A percentile compares a stretch with the other conserved stretches of the same genome.
Evolutionary conservation across 1,140 invertebrate species (phyloP).

Genomic region (Daktulosphaira vitifoliae): DNA sequence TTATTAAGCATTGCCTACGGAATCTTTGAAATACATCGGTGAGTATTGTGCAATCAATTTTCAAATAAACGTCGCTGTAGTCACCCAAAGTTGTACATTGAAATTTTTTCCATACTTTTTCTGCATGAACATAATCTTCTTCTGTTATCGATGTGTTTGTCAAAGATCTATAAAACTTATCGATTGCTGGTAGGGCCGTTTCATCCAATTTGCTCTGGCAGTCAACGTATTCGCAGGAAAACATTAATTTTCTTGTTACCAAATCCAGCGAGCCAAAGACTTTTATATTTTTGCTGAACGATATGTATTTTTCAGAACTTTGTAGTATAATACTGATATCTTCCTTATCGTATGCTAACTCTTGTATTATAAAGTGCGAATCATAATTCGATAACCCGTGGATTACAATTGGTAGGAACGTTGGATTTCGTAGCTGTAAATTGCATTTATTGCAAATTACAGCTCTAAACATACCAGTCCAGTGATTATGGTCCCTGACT

Average conservation of each 20-base stretch:
- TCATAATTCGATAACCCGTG: too few relatives aligned
- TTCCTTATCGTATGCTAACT: neutral
- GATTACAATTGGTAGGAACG: too few relatives aligned
- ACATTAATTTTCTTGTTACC: conserved; percentile 38
- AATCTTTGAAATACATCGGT: conserved; percentile 43
- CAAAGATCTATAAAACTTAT: neutral
- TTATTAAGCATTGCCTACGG: conserved; percentile 43
- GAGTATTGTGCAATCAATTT: conserved; percentile 26
- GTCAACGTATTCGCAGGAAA: conserved; percentile 40
- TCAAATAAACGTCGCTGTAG: neutral
- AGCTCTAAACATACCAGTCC: too few relatives aligned
- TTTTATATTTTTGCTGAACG: neutral
- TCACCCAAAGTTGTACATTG: neutral
- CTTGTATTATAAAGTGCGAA: too few relatives aligned
- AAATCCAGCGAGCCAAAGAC: conserved; percentile 21
- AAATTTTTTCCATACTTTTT: neutral
- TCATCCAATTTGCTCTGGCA: conserved; percentile 10
- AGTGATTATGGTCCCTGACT: too few relatives aligned
- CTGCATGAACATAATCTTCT: neutral
- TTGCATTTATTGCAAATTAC: too few relatives aligned
- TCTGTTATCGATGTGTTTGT: neutral
- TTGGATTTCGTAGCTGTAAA: too few relatives aligned
- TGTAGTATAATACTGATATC: neutral
- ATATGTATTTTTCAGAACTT: conserved; percentile 6
- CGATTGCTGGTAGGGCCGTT: neutral